Evolutionary conservation across 2,888 invertebrate species (phyloP), one percentile per base, ranked within the genome.

Genomic region (Tolmerus cingulatus): DNA sequence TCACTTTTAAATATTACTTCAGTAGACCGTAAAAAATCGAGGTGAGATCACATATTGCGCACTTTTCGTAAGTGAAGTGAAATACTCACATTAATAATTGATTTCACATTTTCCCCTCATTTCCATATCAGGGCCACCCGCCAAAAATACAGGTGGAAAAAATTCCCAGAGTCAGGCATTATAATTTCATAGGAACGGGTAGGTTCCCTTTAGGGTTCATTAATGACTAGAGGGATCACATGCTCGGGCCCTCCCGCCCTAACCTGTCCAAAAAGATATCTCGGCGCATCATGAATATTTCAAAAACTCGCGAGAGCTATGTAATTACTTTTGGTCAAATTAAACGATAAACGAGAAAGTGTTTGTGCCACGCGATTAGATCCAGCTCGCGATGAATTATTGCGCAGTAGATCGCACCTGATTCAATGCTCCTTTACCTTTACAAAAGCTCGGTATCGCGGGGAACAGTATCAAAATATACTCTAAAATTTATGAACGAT

Each of bases 261-360:
- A 66, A 66, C 12, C 66, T 66, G 66, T 66, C 66, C 66, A 66
- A 23, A 66, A 66, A 66, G 66, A 66, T 66, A 66, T 66, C 66
- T 66, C 66, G 12, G 66, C 27, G 27, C 14, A 27, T 78, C 78
- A 78, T 78, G 78, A 78, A 78, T 78, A 78, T 78, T 78, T 43
- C 12, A 34, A 43, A 78, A 78, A 78, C 78, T 37, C 37, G 12
- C 40, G 43, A 43, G 43, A 9, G 19, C n/a, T 43, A 78, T 23
- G 78, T 43, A 78, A 78, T 78, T 78, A 78, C 78, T 78, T 78
- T 40, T 78, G 78, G 43, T 43, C 16, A 66, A 66, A 66, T 66
- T 66, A 66, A 66, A 23, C 23, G 19, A 66, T 66, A 66, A 66
- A 23, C 66, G 66, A 66, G 27, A 23, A 66, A 66, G 66, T 23